Percentiles rank a stretch among this genome's conserved stretches.
These are phyloP conservation scores for Hemicordylus capensis DNA, from an alignment of 2,113 vertebrate genomes.

Conservation along the genomic window DNA sequence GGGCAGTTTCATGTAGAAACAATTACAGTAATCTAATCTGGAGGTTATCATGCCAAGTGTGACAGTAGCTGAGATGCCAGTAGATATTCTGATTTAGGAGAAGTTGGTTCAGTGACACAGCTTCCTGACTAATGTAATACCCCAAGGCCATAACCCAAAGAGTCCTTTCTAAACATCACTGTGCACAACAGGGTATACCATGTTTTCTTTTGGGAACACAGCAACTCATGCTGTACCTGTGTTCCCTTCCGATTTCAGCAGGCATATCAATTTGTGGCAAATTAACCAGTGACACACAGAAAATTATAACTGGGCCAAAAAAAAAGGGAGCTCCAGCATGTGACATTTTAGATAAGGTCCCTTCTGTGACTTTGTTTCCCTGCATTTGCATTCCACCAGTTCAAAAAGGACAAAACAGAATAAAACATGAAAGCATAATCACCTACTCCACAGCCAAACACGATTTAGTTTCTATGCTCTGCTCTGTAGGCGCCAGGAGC, in stretches of 20 bases:
- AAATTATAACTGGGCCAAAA: background rate
- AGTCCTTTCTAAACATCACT: background rate
- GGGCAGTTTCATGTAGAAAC: background rate
- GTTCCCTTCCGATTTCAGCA: background rate
- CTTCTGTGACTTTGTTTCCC: background rate
- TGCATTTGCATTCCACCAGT: background rate
- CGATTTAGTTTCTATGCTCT: background rate
- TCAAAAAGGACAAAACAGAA: background rate
- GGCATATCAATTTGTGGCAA: background rate
- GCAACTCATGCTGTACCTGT: background rate
- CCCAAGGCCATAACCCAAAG: background rate
- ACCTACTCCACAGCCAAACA: background rate
- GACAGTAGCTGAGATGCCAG: background rate
- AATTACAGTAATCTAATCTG: background rate
- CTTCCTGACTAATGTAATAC: background rate
- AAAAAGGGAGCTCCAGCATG: background rate
- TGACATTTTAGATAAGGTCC: background rate
- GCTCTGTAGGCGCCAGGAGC: too few relatives aligned
- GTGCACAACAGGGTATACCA: background rate
- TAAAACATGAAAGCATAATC: background rate
- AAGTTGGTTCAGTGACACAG: background rate
- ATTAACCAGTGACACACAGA: background rate
- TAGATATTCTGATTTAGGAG: background rate
- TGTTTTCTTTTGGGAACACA: background rate
- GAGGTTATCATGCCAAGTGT: background rate